Base-by-base conservation (phyloP, 2,888 invertebrate genomes). In the Molanna angustata region DNA sequence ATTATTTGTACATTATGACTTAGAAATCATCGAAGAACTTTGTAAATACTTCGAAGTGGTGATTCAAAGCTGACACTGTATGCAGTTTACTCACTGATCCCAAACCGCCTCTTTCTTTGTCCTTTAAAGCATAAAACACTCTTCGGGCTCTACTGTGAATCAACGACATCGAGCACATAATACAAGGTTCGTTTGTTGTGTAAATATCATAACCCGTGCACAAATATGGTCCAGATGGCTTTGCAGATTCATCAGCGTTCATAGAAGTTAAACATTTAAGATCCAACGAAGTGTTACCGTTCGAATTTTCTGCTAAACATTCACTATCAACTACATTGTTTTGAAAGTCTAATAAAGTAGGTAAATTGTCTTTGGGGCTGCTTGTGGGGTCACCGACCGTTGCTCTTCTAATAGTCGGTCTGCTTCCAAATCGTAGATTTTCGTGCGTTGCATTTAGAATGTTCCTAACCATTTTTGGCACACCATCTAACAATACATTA, bases 131-230 rank as follows among this genome's bases (percentile, higher is more conserved):
- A 66, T 86, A 96, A 68, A 95, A 96, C 2, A 96, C 84, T 52
- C 90, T 78, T 47, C 83, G 83, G 0, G 83, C 85, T 57, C 97
- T 76, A n/a, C 94, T 91, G 69, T 98, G 97, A 0, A 95, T 80
- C 49, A 98, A 73, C 0, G 90, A 96, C 97, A 98, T 98, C 0
- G 93, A 79, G 72, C 98, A 98, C 88, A 97, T 92, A 1, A 90
- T 67, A 71, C 98, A 98, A 0, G 97, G 96, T 67, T 98, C 97
- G 55, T 80, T 79, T 0, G 87, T 80, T 35, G 90, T 67, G 66
- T 92, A 96, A 1, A 90, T 71, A 72, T 91, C 86, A 69, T 90
- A 94, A 2, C 90, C 90, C 0, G 96, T 94, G 70, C 93, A 93
- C 42, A 94, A 71, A 68, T 94, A 94, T 0, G 89, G 85, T 1